Base-by-base conservation (phyloP, 2,888 invertebrate species). In the Ecliptopera silaceata region DNA sequence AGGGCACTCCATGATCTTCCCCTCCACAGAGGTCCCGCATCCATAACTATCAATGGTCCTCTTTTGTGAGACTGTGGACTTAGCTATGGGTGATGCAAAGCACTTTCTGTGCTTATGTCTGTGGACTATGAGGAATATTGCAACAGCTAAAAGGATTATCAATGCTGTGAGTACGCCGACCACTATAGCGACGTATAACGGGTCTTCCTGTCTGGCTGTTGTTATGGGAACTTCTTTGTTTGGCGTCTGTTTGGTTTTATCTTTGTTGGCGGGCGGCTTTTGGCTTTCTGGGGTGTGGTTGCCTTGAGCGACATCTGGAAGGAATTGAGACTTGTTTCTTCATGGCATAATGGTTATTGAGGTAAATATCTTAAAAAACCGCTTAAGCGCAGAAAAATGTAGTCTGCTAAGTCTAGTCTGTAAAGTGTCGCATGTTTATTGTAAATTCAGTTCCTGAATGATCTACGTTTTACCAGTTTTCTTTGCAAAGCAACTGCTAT, bases 81-180 rank as follows among this genome's bases (percentile, higher is more conserved):
- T 58, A 1, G 36, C 39, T 6, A 29, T 34, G 0, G 57, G 52
- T 0, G 57, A 58, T 0, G 57, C 48, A 79, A 95, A 94, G 75
- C 94, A 94, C 80, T 96, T 95, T 62, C 95, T 92, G 71, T 95
- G 94, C 29, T 94, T 88, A 77, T 95, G 95, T 41, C 95, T 90
- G 62, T 95, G 94, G 39, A 95, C 92, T 72, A 96, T 94, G 50
- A 96, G 90, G 80, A 94, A 94, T 70, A 96, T 94, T 31, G 94
- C 94, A 5, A 94, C 94, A 1, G 94, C 94, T 18, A 96, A 88
- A 1, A 96, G 86, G 47, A 96, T 92, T 47, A 95, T 94, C 43
- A 96, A 92, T 1, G 95, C 95, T 18, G 94, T 94, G 45, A 96
- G 83, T 4, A 96, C 94, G n/a, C 96, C 95, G 36, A 96, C 94